phyloP scores from a whole-genome alignment of 2,888 invertebrate species.

The Acleris cristana region DNA sequence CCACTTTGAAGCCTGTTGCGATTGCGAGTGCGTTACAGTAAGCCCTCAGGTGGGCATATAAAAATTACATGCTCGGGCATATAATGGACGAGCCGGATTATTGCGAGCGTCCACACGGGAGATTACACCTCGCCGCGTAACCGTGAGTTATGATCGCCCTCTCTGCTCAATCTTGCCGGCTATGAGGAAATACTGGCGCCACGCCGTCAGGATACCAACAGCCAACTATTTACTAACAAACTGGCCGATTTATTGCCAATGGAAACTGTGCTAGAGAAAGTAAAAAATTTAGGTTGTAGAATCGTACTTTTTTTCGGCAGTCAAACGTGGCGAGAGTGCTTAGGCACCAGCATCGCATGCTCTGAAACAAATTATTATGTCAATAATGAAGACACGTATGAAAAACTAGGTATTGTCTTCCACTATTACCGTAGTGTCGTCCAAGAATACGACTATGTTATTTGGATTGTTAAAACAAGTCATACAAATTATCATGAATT shows the following conservation, averaged over 20 bases:
- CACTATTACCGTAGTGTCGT: too few species aligned
- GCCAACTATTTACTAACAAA: slow-evolving; percentile 51
- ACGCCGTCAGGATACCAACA: slow-evolving; percentile 64
- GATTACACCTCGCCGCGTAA: slow-evolving; percentile 78
- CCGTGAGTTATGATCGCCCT: slow-evolving; percentile 79
- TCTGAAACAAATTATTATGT: too few species aligned
- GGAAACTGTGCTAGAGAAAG: background rate
- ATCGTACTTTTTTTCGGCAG: too few species aligned
- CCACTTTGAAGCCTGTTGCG: too few species aligned
- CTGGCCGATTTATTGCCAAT: slow-evolving; percentile 27
- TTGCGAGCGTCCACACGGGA: slow-evolving; percentile 66
- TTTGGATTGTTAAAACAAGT: slow-evolving; percentile 11
- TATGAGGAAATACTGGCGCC: slow-evolving; percentile 79
- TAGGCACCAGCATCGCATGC: too few species aligned
- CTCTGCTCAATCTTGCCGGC: slow-evolving; percentile 75
- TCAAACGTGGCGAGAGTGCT: too few species aligned
- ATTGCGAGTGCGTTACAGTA: too few species aligned
- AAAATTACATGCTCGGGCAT: slow-evolving; percentile 66
- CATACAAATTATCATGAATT: slow-evolving; percentile 36
- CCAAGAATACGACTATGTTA: too few species aligned
- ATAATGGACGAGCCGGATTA: slow-evolving; percentile 73
- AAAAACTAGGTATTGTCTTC: too few species aligned
- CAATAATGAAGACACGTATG: too few species aligned
- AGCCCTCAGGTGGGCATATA: slow-evolving; percentile 56
- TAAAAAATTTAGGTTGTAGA: background rate